A percentile compares a stretch with the other conserved stretches of the same genome.
Conservation (phyloP, 2,113 vertebrate species). For the Thamnaconus septentrionalis region DNA sequence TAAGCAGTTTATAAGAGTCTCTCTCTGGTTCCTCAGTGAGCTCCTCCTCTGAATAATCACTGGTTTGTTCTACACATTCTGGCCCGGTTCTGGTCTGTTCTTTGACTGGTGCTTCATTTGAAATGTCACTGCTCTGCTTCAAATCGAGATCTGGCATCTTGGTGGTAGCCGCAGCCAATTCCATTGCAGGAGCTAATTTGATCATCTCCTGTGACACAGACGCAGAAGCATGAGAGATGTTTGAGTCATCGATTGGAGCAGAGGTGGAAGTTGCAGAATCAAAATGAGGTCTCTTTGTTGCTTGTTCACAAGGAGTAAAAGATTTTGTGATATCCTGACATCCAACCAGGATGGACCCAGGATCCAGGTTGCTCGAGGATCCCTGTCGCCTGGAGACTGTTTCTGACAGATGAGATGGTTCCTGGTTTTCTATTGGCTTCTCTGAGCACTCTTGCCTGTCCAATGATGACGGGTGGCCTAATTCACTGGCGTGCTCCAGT, state of each 20-base stretch:
- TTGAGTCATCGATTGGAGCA: slow-evolving; percentile 6
- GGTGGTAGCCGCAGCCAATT: slow-evolving; percentile 13
- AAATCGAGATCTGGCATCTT: slow-evolving; percentile 15
- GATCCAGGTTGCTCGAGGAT: slow-evolving; percentile 38
- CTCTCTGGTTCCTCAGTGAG: slow-evolving; percentile 43
- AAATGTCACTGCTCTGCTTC: slow-evolving; percentile 14
- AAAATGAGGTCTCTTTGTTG: slow-evolving; percentile 5
- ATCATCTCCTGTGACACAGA: slow-evolving; percentile 18
- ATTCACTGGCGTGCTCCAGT: slow-evolving; percentile 5
- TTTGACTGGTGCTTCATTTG: background rate
- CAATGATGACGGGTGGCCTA: background rate
- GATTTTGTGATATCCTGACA: too few species aligned
- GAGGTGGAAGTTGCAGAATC: background rate
- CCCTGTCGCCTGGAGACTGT: slow-evolving; percentile 29
- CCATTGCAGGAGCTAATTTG: slow-evolving; percentile 10
- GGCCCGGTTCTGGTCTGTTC: background rate
- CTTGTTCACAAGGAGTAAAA: slow-evolving; percentile 9
- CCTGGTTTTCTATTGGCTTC: slow-evolving; percentile 19
- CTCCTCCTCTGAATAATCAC: slow-evolving; percentile 24
- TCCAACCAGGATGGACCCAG: slow-evolving; percentile 20
- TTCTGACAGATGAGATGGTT: slow-evolving; percentile 26
- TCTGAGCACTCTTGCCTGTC: slow-evolving; percentile 3
- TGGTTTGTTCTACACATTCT: background rate
- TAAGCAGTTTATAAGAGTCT: slow-evolving; percentile 68
- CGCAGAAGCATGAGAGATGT: background rate